Base-by-base conservation (phyloP, 2,797 vertebrate genomes). In the Moxostoma hubbsi region DNA sequence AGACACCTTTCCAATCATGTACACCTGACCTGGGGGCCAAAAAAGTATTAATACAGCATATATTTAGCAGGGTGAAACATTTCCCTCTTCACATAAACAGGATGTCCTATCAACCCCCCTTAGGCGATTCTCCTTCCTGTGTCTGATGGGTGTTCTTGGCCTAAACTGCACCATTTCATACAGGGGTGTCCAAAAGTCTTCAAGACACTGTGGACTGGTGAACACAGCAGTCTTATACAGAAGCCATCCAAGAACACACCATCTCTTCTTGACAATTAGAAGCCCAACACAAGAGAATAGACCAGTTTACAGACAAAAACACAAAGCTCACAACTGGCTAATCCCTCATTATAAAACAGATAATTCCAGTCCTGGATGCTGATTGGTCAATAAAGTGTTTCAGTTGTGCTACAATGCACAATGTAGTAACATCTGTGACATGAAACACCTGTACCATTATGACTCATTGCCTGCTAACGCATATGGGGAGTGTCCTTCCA, bases 51-150 rank as follows among this genome's bases (percentile, higher is more conserved):
- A 82, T 82, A 58, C 16, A 11, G 43, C 58, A 79, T 72, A 77
- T 83, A 75, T 84, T 85, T 81, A 82, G 75, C 67, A 75, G 81
- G 36, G 80, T 77, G 80, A 88, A 87, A 55, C 77, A 70, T 79
- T 71, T 49, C 67, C 75, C 55, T 79, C 61, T 79, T 69, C 63
- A 46, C 53, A 73, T 65, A 85, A 82, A 84, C 85, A 86, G 84
- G 85, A 86, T 73, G 84, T 85, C 82, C 82, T 73, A 83, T 79
- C 81, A 81, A 36, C 45, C 67, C 70, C 61, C 61, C 62, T 58
- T 69, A 46, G 63, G 50, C 66, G 64, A 71, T 76, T 81, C 79
- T 63, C 54, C 70, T 83, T 84, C 81, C 83, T 78, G 80, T 77
- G 63, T 77, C 84, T 81, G 80, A 73, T 57, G 58, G 74, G 49